Evolutionary conservation across 2,888 invertebrate species (phyloP).

Genomic region (Amblyjoppa fuscipennis): DNA sequence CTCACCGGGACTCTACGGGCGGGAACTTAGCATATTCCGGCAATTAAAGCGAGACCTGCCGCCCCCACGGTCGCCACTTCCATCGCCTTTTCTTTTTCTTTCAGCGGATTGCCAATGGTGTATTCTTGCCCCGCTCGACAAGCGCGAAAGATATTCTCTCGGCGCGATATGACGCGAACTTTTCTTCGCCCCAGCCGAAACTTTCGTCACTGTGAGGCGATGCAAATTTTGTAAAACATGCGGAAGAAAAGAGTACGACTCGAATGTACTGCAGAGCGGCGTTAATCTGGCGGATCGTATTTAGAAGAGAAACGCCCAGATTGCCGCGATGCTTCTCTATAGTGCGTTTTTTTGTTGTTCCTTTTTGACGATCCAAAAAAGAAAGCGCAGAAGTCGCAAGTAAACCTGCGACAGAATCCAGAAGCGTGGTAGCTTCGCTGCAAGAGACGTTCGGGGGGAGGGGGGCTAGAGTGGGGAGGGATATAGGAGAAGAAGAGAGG

Average conservation of each 20-base stretch:
- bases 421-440: conserved; percentile 29
- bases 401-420: conserved; percentile 35
- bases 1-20: conserved; percentile 74
- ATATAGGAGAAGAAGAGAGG: conserved; percentile 1
- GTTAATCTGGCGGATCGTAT: not conserved
- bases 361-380: not conserved
- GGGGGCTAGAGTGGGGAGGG: conserved; percentile 11
- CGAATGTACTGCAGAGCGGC: not conserved
- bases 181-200: conserved; percentile 31
- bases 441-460: conserved; percentile 39
- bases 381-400: not conserved
- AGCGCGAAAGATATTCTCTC: conserved; percentile 57
- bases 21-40: conserved; percentile 78
- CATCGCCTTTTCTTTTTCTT: conserved; percentile 61
- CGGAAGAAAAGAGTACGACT: not conserved
- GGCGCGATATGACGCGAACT: conserved; percentile 42
- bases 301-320: not conserved
- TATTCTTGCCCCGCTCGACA: conserved; percentile 40
- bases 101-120: conserved; percentile 50
- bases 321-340: not conserved
- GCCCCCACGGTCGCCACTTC: conserved; percentile 51
- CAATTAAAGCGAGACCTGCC: conserved; percentile 77
- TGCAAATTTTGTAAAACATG: conserved; percentile 24
- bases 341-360: not conserved
- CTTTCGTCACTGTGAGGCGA: conserved; percentile 59